Evolutionary conservation across 2,888 invertebrate species (phyloP), one percentile per base, ranked within the genome.

Genomic region (Cheilosia grossa): DNA sequence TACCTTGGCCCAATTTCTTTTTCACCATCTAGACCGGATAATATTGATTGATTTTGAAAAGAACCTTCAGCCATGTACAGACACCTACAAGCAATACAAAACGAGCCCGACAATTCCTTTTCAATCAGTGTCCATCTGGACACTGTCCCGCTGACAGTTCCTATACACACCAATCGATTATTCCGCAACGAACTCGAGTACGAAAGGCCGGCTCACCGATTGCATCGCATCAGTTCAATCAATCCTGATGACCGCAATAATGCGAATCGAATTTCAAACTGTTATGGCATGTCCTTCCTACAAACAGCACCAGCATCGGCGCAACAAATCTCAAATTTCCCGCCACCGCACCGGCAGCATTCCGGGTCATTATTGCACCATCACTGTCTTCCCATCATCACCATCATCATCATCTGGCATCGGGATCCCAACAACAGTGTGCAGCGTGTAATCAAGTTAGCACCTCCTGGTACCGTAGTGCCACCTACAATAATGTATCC

Each of bases 361-460:
- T 49, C 9, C 17, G 27, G 42, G 49, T 24, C 17, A 37, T 33
- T 64, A 54, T 17, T 17, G 17, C 27, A 54, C 21, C 33, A 80
- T 40, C 30, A 58, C 19, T 44, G 21, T 47, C 63, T 66, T 63
- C 19, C 47, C 37, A 10, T 27, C 56, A 30, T 27, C 21, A 21
- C 2, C 56, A 54, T 56, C 54, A 53, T 67, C 66, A 64, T 63
- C 63, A 49, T 53, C 56, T 64, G 19, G 51, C 33, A 44, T 2
- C 27, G 33, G 54, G 61, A 63, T 58, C 53, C 44, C 69, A 56
- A 37, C 67, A 67, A 69, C 49, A 37, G 37, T 83, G 74, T 63
- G 74, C 51, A 81, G 85, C 81, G 75, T 85, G 61, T 85, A 85
- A 85, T 81, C 66, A 72, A 85, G 75, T 85, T 81, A 85, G 63